A percentile compares a stretch with the other conserved stretches of the same genome.
These are phyloP conservation scores for Potamarius usumacintae DNA, from an alignment of 2,113 vertebrate genomes.

Conservation along the genomic window DNA sequence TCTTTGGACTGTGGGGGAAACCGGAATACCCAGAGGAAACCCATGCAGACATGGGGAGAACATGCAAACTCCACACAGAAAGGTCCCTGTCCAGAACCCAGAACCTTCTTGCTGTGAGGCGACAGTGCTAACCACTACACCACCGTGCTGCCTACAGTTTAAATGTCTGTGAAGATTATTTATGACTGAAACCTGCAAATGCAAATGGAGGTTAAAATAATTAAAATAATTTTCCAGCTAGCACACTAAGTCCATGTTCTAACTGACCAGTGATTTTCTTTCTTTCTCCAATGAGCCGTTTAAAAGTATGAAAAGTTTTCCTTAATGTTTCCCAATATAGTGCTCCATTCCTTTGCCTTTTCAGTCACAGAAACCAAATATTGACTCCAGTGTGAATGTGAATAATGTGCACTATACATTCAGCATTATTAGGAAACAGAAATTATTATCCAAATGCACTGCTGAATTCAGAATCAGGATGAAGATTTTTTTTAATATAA, in stretches of 20 bases:
- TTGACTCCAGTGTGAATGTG: not conserved
- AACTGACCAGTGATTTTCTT: not conserved
- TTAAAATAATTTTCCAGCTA: not conserved
- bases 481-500: not conserved
- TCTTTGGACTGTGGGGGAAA: too few species aligned
- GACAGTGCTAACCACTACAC: too few species aligned
- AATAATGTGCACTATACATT: not conserved
- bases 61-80: too few species aligned
- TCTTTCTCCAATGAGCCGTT: not conserved
- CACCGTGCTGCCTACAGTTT: too few species aligned
- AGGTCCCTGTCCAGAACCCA: too few species aligned
- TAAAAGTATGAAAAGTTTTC: not conserved
- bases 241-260: not conserved
- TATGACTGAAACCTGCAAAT: too few species aligned
- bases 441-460: conserved; percentile 2
- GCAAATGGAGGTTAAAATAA: not conserved
- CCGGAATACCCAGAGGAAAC: too few species aligned
- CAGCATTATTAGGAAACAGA: not conserved
- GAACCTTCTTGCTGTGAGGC: too few species aligned
- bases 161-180: too few species aligned
- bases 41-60: too few species aligned
- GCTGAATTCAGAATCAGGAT: conserved; percentile 24
- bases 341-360: not conserved
- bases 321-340: not conserved
- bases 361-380: not conserved